Conservation (phyloP, 1,140 invertebrate genomes). For the Delia radicum region DNA sequence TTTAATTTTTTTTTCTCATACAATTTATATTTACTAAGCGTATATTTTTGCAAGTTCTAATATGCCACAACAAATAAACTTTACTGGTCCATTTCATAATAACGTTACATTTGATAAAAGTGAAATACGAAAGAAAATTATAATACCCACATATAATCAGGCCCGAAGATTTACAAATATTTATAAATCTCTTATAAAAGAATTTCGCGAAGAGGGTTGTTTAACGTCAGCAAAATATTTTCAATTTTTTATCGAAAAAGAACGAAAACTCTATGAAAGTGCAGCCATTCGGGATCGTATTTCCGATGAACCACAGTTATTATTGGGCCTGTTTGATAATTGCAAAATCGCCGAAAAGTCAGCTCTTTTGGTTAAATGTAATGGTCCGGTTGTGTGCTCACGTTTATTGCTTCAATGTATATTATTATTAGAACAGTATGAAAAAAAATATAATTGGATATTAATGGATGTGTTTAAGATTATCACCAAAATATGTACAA, state of each 20-base stretch:
- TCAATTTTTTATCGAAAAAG: conserved; percentile 10
- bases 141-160: background rate
- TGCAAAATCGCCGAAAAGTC: conserved; percentile 36
- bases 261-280: conserved; percentile 34
- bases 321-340: conserved; percentile 36
- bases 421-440: conserved; percentile 36
- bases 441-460: conserved; percentile 38
- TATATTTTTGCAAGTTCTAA: no score
- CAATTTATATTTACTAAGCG: no score
- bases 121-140: background rate
- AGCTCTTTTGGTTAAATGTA: conserved; percentile 21
- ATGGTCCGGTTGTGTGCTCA: conserved; percentile 38
- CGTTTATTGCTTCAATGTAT: conserved; percentile 37
- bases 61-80: background rate
- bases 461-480: conserved; percentile 39
- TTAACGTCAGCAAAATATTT: background rate
- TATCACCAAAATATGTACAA: conserved; percentile 35
- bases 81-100: background rate
- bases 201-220: conserved; percentile 22
- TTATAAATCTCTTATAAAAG: background rate
- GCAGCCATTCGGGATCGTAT: conserved; percentile 37
- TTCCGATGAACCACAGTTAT: conserved; percentile 33
- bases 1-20: no score
- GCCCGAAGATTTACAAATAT: background rate
- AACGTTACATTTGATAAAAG: background rate